A percentile compares a stretch with the other conserved stretches of the same genome.
Conservation (phyloP, 2,797 vertebrate genomes). For the Cynopterus sphinx region DNA sequence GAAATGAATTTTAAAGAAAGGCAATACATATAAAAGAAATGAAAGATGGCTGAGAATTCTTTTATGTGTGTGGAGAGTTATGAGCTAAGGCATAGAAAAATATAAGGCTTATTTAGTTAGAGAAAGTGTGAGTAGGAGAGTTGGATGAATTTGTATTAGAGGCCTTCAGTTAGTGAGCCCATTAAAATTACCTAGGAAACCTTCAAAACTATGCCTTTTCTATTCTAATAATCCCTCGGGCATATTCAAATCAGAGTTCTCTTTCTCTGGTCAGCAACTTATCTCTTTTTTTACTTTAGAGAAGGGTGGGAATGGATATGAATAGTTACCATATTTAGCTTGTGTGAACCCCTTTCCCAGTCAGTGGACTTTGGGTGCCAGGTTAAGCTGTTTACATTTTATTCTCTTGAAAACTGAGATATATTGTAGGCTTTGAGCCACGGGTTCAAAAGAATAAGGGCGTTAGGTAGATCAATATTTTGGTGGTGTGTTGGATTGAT, state of each 20-base stretch:
- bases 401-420: background rate
- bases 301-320: background rate
- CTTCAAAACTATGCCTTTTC: background rate
- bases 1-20: background rate
- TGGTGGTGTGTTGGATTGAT: background rate
- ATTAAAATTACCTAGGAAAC: background rate
- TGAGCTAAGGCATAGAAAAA: background rate
- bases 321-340: background rate
- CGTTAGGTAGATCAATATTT: constrained; percentile 1
- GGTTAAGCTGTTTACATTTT: background rate
- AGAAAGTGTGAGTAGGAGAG: background rate
- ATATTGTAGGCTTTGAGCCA: background rate
- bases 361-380: background rate
- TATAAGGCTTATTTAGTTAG: constrained; percentile 23
- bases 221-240: background rate
- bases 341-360: background rate
- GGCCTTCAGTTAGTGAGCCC: background rate
- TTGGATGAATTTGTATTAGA: background rate
- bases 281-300: background rate
- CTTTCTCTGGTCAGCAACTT: background rate
- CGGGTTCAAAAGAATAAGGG: background rate
- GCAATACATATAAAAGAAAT: background rate
- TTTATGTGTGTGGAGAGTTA: background rate
- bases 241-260: background rate
- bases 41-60: background rate